Percentiles rank a stretch among this genome's conserved stretches.
phyloP scores from a whole-genome alignment of 1,140 invertebrate genomes.

The Saccostrea echinata region DNA sequence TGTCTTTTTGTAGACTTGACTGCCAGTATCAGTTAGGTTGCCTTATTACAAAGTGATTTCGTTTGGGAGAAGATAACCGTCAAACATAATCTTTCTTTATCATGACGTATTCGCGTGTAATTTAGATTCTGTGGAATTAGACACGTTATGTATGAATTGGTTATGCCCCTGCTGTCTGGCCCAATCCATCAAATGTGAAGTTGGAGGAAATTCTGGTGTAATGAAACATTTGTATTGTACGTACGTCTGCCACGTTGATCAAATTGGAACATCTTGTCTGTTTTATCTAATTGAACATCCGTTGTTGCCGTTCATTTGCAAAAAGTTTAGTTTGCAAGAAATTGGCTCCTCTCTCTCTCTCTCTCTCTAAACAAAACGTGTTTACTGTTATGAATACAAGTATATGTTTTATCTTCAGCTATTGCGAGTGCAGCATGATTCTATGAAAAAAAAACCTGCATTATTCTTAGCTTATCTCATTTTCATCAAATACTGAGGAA shows the following conservation, averaged over 20 bases:
- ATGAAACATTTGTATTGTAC: background rate
- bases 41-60: background rate
- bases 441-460: background rate
- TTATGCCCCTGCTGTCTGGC: slow-evolving; percentile 4
- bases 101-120: slow-evolving; percentile 18
- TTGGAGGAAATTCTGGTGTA: slow-evolving; percentile 18
- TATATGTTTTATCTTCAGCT: background rate
- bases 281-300: background rate
- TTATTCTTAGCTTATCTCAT: slow-evolving; percentile 7
- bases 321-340: background rate
- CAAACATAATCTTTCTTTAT: slow-evolving; percentile 22
- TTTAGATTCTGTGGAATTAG: background rate
- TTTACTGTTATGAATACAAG: background rate
- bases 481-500: slow-evolving; percentile 4
- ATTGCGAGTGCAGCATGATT: background rate
- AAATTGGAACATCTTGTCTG: slow-evolving; percentile 9
- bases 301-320: background rate
- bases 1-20: too few species aligned
- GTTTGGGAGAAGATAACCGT: slow-evolving; percentile 20
- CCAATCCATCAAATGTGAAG: slow-evolving; percentile 24
- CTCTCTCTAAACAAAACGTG: background rate
- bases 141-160: slow-evolving; percentile 1
- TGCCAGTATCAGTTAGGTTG: background rate
- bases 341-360: background rate
- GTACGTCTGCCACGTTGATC: background rate